Conservation (phyloP, 1,140 invertebrate species). For the Probaryconus sp. region DNA sequence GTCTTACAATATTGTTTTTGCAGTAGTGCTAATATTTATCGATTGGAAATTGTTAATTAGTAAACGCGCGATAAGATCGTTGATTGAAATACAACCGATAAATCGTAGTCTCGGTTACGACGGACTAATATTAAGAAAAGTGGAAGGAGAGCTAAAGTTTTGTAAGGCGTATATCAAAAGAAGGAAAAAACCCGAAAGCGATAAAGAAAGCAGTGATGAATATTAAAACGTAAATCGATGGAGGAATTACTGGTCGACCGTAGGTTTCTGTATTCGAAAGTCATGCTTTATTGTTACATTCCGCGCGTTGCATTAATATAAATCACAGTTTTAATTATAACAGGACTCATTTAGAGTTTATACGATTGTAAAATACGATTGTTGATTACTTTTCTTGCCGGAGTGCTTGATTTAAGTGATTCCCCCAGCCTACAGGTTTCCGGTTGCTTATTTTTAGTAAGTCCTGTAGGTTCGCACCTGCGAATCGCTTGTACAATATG, state of each 20-base stretch:
- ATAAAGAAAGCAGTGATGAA: conserved; percentile 71
- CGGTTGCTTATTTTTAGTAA: no score
- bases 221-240: conserved; percentile 76
- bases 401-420: no score
- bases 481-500: no score
- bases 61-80: conserved; percentile 51
- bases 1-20: conserved; percentile 19
- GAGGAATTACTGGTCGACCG: conserved; percentile 49
- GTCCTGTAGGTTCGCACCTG: no score
- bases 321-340: conserved; percentile 56
- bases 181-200: conserved; percentile 48
- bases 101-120: conserved; percentile 69
- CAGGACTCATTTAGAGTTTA: conserved; percentile 31
- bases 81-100: conserved; percentile 76
- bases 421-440: no score
- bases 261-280: conserved; percentile 16
- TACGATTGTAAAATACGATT: conserved; percentile 29
- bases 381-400: no score
- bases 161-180: conserved; percentile 37
- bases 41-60: conserved; percentile 56
- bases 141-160: conserved; percentile 45
- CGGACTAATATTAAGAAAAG: conserved; percentile 63
- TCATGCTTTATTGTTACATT: conserved; percentile 49
- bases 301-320: conserved; percentile 37
- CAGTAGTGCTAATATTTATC: conserved; percentile 33